A percentile compares a stretch with the other conserved stretches of the same genome.
Conservation (phyloP, 2,797 vertebrate species). For the Enteromius viviparus region DNA sequence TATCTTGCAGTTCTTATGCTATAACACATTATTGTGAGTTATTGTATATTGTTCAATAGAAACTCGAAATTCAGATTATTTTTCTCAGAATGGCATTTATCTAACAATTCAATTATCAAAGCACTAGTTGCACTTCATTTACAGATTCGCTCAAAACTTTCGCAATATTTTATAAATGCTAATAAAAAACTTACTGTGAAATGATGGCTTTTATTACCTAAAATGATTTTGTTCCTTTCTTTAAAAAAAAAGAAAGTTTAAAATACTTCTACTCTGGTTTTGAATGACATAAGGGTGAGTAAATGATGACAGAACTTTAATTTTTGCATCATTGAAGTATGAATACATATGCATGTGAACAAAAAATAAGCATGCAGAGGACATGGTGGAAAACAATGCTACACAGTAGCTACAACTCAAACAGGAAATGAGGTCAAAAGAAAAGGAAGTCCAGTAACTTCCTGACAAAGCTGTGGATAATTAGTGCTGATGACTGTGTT, state of each 20-base stretch:
- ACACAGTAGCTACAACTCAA: conserved; percentile 64
- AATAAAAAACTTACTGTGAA: no score
- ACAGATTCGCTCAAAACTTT: background rate
- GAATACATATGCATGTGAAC: conserved; percentile 76
- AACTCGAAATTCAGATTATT: background rate
- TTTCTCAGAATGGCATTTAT: background rate
- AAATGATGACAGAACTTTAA: background rate
- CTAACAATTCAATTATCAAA: background rate
- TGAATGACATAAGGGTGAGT: background rate
- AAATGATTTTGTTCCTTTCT: no score
- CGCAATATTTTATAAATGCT: background rate
- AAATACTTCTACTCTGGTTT: no score
- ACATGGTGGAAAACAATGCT: conserved; percentile 79
- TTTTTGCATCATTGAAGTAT: conserved; percentile 50
- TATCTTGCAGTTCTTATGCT: background rate
- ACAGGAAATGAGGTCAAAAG: conserved; percentile 78
- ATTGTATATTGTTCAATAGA: no score
- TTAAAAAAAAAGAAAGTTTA: no score
- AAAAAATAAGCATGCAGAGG: conserved; percentile 65
- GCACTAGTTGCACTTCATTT: background rate
- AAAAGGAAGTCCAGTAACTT: conserved; percentile 77
- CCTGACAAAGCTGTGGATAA: conserved; percentile 73
- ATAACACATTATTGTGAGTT: no score
- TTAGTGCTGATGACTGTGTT: conserved; percentile 76
- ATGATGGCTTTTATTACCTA: no score